Evolutionary conservation across 2,797 vertebrate genomes (phyloP), one percentile per base, ranked within the genome.

Genomic region (Tadarida brasiliensis): DNA sequence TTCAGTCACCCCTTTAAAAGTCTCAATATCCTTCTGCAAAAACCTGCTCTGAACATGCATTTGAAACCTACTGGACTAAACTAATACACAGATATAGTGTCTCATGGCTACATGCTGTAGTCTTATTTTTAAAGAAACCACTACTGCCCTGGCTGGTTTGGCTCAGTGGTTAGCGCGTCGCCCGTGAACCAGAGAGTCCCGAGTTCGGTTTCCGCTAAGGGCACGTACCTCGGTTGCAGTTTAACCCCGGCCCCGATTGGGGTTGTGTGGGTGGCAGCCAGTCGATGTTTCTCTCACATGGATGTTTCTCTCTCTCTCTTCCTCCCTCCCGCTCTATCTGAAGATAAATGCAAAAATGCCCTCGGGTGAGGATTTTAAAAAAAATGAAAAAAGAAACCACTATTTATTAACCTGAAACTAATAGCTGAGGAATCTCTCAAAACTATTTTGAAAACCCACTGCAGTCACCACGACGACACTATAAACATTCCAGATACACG

Each of bases 351-450:
- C 39, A 44, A 44, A 44, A 44, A 44, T 44, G 39, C 7, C 39
- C 39, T 44, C 39, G 39, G 39, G 39, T 44, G 39, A 44, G 39
- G 7, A 44, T 44, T 44, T n/a, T n/a, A n/a, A n/a, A 44, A 44
- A 44, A 44, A 44, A 44, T 44, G 7, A 44, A 44, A 44, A 54
- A 95, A 89, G 35, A 88, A 92, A 77, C 51, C 35, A 17, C 14
- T 90, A 70, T 63, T 87, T 70, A 80, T n/a, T 82, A 95, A 91
- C 19, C 57, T 59, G 28, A 71, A 81, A 54, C 9, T 28, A 71
- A 76, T 0, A 47, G 77, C 35, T 76, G n/a, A 95, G 26, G 77
- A 91, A 49, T 78, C 26, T 91, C 47, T 94, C 22, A 39, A 81
- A 89, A 26, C 30, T 26, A 63, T 47, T 77, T 26, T 80, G 44